phyloP scores from a whole-genome alignment of 2,888 invertebrate species.

The Odontocerum albicorne region DNA sequence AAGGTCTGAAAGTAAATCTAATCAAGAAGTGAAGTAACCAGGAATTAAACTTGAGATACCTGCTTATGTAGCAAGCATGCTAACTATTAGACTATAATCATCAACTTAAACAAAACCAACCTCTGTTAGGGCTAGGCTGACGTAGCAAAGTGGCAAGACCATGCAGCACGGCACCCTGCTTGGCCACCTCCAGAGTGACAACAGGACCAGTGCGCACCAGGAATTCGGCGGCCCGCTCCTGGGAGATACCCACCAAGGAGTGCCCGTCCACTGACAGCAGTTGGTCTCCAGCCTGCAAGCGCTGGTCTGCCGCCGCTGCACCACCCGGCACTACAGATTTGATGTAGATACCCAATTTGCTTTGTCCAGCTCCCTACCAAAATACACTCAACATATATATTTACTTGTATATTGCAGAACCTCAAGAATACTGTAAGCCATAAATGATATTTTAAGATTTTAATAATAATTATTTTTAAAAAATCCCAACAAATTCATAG shows the following conservation, averaged over 20 bases:
- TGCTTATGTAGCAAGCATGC: no score
- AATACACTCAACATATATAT: not conserved
- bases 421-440: no score
- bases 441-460: no score
- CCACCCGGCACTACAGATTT: constrained; percentile 97
- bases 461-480: no score
- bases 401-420: no score
- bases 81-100: no score
- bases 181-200: constrained; percentile 94
- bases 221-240: constrained; percentile 93
- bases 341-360: constrained; percentile 93
- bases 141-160: constrained; percentile 91
- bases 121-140: constrained; percentile 74
- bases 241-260: constrained; percentile 84
- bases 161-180: constrained; percentile 96
- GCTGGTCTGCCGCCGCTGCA: constrained; percentile 90
- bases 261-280: constrained; percentile 95
- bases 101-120: no score
- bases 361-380: constrained; percentile 52
- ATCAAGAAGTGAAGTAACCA: no score
- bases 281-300: constrained; percentile 96
- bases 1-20: no score
- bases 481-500: no score
- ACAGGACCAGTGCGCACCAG: constrained; percentile 92
- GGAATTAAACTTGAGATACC: no score